phyloP scores from a whole-genome alignment of 2,113 vertebrate species.

The Rhabdomys dilectus region DNA sequence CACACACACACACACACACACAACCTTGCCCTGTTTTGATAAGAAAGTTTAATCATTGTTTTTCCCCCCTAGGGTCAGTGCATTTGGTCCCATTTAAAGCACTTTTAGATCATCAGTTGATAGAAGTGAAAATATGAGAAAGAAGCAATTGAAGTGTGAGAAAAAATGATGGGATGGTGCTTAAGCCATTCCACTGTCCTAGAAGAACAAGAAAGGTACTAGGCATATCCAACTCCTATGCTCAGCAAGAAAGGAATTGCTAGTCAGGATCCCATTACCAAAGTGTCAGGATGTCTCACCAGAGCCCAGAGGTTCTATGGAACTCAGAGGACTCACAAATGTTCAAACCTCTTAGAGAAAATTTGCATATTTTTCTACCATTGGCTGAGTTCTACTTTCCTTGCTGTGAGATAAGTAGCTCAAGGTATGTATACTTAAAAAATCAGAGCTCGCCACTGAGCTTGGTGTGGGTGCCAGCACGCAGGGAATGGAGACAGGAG shows the following conservation, averaged over 20 bases:
- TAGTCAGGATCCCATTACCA: neutral
- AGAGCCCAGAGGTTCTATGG: neutral
- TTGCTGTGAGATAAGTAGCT: neutral
- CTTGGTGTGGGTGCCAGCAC: neutral
- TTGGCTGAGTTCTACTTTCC: neutral
- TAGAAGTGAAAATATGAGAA: neutral
- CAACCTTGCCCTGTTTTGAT: neutral
- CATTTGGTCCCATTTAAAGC: neutral
- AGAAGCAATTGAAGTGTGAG: neutral
- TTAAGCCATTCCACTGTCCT: neutral
- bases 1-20: neutral
- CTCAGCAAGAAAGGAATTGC: neutral
- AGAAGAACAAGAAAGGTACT: neutral
- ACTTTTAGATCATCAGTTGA: neutral
- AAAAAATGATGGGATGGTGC: neutral
- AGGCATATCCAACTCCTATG: neutral
- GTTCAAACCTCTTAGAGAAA: neutral
- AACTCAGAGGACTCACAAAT: neutral
- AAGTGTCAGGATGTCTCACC: neutral
- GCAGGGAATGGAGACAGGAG: too few species aligned
- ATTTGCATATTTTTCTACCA: neutral
- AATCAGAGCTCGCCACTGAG: neutral
- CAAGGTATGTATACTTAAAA: neutral
- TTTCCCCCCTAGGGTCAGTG: too few species aligned
- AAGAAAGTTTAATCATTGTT: neutral